Evolutionary conservation across 2,888 invertebrate genomes (phyloP).

Genomic region (Volucella zonaria): DNA sequence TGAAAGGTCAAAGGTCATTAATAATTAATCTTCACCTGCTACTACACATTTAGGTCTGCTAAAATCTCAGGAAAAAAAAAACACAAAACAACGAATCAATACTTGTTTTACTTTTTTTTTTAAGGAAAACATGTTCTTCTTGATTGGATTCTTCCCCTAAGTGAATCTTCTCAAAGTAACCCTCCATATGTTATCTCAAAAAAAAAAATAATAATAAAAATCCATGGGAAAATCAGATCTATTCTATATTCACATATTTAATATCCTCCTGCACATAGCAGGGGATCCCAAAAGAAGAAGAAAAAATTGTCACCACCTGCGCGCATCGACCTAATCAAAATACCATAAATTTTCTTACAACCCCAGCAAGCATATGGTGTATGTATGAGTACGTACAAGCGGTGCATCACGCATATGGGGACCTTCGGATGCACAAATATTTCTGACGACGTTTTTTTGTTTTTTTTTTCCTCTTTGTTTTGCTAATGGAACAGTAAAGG

Average conservation of each 20-base stretch:
- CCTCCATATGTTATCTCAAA: slow-evolving; percentile 53
- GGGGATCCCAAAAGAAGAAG: slow-evolving; percentile 8
- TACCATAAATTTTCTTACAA: slow-evolving; percentile 56
- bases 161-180: slow-evolving; percentile 23
- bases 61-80: not conserved
- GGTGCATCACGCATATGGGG: slow-evolving; percentile 41
- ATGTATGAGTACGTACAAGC: not conserved
- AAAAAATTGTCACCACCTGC: slow-evolving; percentile 69
- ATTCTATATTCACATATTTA: slow-evolving; percentile 50
- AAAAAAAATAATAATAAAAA: slow-evolving; percentile 27
- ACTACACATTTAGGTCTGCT: not conserved
- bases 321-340: slow-evolving; percentile 66
- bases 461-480: slow-evolving; percentile 19
- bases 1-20: slow-evolving; percentile 7
- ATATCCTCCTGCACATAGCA: slow-evolving; percentile 45
- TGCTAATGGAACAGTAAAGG: slow-evolving; percentile 9
- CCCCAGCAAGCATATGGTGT: slow-evolving; percentile 58
- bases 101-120: slow-evolving; percentile 41
- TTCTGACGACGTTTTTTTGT: slow-evolving; percentile 37
- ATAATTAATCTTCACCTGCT: slow-evolving; percentile 31
- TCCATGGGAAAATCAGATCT: slow-evolving; percentile 71
- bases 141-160: slow-evolving; percentile 46
- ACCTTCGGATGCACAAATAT: slow-evolving; percentile 2
- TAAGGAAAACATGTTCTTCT: slow-evolving; percentile 40
- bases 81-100: slow-evolving; percentile 21